Base-by-base conservation (phyloP, 2,113 vertebrate genomes). In the Phalacrocorax brasilianus region DNA sequence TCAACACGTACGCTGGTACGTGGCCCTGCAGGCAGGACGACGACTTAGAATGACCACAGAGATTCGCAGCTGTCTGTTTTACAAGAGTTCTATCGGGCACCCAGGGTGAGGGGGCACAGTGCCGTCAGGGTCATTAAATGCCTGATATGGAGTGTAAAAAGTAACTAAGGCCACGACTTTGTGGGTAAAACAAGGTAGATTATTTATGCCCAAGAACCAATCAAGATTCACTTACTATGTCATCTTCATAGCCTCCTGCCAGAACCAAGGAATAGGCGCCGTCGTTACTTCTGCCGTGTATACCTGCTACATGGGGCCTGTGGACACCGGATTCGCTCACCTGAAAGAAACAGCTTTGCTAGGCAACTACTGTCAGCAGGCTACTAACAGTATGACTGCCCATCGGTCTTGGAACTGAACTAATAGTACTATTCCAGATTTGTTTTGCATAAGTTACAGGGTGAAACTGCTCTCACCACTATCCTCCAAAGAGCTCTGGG, bases 231-330 rank as follows among this genome's bases (percentile, higher is more conserved):
- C 98, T 96, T 95, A 99, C 99, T 95, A 99, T 98, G 23, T 99
- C 99, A 35, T 99, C 99, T 78, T 99, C 99, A 14, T 99, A 99
- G 22, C 99, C 99, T 73, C 99, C 99, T 3, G 99, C 99, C 94
- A 99, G 98, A 40, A 99, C 99, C 93, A 99, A 76, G 50, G 99
- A 99, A 53, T 98, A 99, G 17, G 99, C 99, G 0, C 99, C 99
- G 1, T 99, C 99, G 0, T 99, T 99, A 97, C 99, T 99, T n/a
- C 99, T 98, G 88, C 99, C 99, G 0, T 99, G 99, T 62, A 99
- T 99, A 7, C 99, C 99, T 0, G 99, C 99, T 9, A 99, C 99
- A 0, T 99, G 99, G 10, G 99, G 99, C 74, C 99, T 98, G 93
- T 99, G 99, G 18, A 99, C 98, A 0, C 99, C 99, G 0, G 99